Evolutionary conservation across 2,888 invertebrate genomes (phyloP), one percentile per base, ranked within the genome.

Genomic region (Xylophagus ater): DNA sequence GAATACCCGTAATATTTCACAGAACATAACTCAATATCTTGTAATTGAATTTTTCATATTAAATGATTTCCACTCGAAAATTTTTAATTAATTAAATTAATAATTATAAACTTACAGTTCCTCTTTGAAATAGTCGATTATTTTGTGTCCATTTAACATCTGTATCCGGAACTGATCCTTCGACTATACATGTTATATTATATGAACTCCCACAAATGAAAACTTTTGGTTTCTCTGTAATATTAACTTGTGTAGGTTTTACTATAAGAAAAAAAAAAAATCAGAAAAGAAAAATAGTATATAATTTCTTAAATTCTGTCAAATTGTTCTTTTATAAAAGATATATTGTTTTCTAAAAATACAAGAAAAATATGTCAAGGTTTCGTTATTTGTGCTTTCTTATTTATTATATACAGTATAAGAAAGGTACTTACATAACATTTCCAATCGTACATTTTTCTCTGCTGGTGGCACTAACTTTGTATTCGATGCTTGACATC

Each of bases 401-500:
- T n/a, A n/a, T n/a, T n/a, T n/a, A n/a, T n/a, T n/a, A n/a, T 10
- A 37, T 29, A 34, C 4, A 28, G 13, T 1, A 24, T 28, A 32
- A 41, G n/a, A n/a, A n/a, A n/a, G n/a, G n/a, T 51, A 81, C 86
- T 81, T 65, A 88, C 88, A 67, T 58, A 84, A 74, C 71, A 89
- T 76, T 62, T 88, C 87, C 52, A 88, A 71, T 52, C 83, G 73
- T 51, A 88, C 82, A 48, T 78, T 81, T 59, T 82, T 81, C 62
- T 88, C 86, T 40, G 81, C 74, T 2, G 89, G 86, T 57, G 81
- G 77, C 60, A 83, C 84, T 44, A 88, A 74, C 61, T 87, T 83
- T 30, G 88, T 88, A 60, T 89, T 89, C 41, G 81, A 78, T 9
- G 88, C 88, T 62, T 85, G 79, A 59, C 89, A 89, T 61, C 82